These are phyloP conservation scores for Caerostris extrusa DNA, from an alignment of 1,140 invertebrate genomes.

Conservation along the genomic window DNA sequence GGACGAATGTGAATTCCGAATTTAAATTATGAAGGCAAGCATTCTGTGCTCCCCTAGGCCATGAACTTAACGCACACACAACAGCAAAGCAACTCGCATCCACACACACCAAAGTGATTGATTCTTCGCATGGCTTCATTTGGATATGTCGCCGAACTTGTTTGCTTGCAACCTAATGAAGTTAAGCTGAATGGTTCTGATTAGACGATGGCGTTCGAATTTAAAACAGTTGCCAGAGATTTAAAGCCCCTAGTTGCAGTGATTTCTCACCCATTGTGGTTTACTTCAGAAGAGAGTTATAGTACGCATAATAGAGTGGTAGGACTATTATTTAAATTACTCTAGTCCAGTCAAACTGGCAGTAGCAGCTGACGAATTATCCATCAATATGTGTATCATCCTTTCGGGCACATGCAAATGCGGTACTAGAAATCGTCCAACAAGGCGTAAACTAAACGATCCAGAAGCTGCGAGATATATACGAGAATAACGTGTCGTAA, in stretches of 20 bases:
- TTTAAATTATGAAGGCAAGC: constrained; percentile 30
- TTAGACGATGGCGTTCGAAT: constrained; percentile 49
- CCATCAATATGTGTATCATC: constrained; percentile 7
- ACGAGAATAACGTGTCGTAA: background rate
- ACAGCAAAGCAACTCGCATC: no score
- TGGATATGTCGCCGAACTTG: constrained; percentile 58
- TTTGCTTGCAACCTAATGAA: constrained; percentile 54
- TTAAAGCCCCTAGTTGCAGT: background rate
- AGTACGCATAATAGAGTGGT: background rate
- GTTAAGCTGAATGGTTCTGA: constrained; percentile 63
- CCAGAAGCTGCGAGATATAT: background rate
- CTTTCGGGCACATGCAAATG: background rate
- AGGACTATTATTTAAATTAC: constrained; percentile 45
- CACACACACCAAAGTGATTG: constrained; percentile 22
- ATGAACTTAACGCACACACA: background rate
- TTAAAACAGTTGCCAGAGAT: constrained; percentile 60
- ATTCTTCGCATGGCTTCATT: constrained; percentile 52
- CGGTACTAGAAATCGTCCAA: background rate
- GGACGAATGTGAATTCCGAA: constrained; percentile 50
- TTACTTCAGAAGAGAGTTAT: background rate
- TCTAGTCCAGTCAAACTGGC: background rate
- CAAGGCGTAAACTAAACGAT: background rate
- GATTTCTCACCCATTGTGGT: constrained; percentile 36
- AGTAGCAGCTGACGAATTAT: constrained; percentile 3
- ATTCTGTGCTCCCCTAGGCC: background rate